Conservation (phyloP, 23 tunicate genomes). For the Styela plicata region DNA sequence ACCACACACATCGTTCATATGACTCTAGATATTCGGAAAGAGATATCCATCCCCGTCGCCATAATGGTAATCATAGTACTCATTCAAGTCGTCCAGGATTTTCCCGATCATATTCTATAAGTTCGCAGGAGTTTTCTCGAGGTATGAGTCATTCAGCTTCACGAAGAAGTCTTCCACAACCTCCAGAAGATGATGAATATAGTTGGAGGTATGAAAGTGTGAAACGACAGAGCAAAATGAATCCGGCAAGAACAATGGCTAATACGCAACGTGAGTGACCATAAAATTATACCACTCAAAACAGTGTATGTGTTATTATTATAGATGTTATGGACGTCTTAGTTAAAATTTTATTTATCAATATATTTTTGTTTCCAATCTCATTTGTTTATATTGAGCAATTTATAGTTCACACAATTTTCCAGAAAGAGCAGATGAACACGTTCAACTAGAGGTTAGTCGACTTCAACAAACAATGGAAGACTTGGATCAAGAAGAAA, state of each 20-base stretch:
- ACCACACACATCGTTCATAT: neutral
- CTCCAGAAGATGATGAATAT: slow-evolving; percentile 58
- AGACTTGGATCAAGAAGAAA: slow-evolving; percentile 81
- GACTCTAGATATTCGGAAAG: neutral
- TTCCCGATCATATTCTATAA: slow-evolving; percentile 38
- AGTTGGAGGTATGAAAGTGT: slow-evolving; percentile 46
- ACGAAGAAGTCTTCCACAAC: slow-evolving; percentile 47
- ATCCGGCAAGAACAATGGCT: slow-evolving; percentile 5
- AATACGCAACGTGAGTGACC: slow-evolving; percentile 13
- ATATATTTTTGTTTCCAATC: too few relatives aligned
- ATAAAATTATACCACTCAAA: neutral
- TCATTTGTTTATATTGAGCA: neutral
- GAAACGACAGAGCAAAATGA: slow-evolving; percentile 24
- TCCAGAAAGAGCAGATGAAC: slow-evolving; percentile 16
- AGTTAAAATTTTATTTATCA: too few relatives aligned
- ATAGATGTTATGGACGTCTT: too few relatives aligned
- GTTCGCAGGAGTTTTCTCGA: slow-evolving; percentile 13
- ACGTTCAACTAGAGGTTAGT: slow-evolving; percentile 20
- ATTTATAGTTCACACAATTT: too few relatives aligned
- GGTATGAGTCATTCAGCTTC: slow-evolving; percentile 30
- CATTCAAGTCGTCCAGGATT: neutral
- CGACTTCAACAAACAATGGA: slow-evolving; percentile 73
- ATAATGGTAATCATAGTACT: neutral
- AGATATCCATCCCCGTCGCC: neutral
- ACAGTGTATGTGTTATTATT: neutral